Base-by-base conservation (phyloP, 2,888 invertebrate species). In the Sarcophaga rosellei region DNA sequence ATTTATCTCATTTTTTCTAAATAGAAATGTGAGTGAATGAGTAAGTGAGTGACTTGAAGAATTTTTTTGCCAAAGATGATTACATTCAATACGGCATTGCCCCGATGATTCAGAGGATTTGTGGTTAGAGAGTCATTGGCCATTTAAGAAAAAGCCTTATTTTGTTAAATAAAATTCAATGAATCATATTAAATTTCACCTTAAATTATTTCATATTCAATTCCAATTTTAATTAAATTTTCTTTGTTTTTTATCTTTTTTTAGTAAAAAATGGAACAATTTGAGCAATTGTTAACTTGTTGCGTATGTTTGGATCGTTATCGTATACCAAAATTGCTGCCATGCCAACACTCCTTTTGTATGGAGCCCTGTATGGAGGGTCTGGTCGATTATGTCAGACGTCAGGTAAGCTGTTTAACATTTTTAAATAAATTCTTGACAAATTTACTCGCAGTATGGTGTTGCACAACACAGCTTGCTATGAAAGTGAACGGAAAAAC, bases 271-370 rank as follows among this genome's bases (percentile, higher is more conserved):
- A 98, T 98, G 98, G 98, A 98, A 95, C 97, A 98, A 95, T 98
- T 98, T 93, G 99, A 99, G 94, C 98, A 99, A 94, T 95, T 99
- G 93, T 95, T 99, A 92, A 99, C 98, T 89, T 99, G 99, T 94
- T 98, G 99, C 93, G 98, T 99, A 92, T 99, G 99, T 94, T 94
- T 99, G 93, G 99, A 99, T 94, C 96, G 99, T 91, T 99, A 97
- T 94, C 95, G 97, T 91, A 98, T 98, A 93, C 99, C 99, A n/a
- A 99, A 99, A 94, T 95, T 99, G 92, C 94, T 99, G 92, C 99
- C 99, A 96, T 99, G 99, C 93, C 99, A 99, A 95, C 99, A 99
- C 95, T 99, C 99, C 91, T 99, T 98, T 94, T 99, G 99, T 93
- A 97, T 98, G 97, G 98, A 98, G 92, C 99, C 99, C 78, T 99